phyloP scores from a whole-genome alignment of 1,140 invertebrate species.

The Paraescarpia echinospica region DNA sequence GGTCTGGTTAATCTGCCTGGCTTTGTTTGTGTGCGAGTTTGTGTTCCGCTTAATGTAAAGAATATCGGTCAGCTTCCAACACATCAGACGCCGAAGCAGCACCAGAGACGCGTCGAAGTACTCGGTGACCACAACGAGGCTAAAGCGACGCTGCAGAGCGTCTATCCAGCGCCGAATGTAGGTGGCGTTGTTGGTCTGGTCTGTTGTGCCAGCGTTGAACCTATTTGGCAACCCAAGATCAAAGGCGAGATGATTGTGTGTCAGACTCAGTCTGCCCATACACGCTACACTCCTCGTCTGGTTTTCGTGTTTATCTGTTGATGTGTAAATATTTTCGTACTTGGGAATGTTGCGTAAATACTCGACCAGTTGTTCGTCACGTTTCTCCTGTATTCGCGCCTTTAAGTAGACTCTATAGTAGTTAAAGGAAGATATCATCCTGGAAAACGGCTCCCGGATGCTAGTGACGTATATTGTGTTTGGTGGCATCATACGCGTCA shows the following conservation, averaged over 20 bases:
- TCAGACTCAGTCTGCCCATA: constrained; percentile 49
- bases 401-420: constrained; percentile 12
- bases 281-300: constrained; percentile 31
- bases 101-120: constrained; percentile 63
- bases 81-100: constrained; percentile 59
- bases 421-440: constrained; percentile 32
- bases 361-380: constrained; percentile 23
- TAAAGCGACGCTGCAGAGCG: neutral
- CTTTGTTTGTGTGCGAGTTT: constrained; percentile 12
- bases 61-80: constrained; percentile 60
- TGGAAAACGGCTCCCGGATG: constrained; percentile 33
- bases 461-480: constrained; percentile 30
- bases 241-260: constrained; percentile 16
- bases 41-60: constrained; percentile 34
- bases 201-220: neutral
- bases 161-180: neutral
- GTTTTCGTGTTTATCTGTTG: constrained; percentile 24
- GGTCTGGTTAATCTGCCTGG: neutral
- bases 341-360: constrained; percentile 44
- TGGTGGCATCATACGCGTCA: constrained; percentile 25
- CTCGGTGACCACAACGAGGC: constrained; percentile 60
- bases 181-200: neutral
- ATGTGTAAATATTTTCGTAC: constrained; percentile 47
- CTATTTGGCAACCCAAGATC: constrained; percentile 6
- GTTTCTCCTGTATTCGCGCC: neutral